Conservation (phyloP, 2,113 vertebrate species). For the Platichthys stellatus region DNA sequence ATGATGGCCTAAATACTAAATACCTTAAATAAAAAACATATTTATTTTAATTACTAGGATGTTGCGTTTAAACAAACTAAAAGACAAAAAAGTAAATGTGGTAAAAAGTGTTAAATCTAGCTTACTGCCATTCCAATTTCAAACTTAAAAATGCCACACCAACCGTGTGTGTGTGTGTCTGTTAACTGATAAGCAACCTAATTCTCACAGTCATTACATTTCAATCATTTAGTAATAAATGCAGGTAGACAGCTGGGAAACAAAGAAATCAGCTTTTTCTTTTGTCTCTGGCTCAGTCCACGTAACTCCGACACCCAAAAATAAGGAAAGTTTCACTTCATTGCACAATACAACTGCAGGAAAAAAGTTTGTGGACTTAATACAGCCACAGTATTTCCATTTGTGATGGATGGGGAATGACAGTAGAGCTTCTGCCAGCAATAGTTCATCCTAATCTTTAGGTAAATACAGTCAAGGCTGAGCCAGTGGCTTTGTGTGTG, state of each 20-base stretch:
- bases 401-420: not conserved
- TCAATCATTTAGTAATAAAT: constrained; percentile 46
- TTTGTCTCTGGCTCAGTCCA: constrained; percentile 40
- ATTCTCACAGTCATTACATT: constrained; percentile 9
- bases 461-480: not conserved
- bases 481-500: not conserved
- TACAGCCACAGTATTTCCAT: not conserved
- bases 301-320: not conserved
- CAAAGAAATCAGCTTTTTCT: constrained; percentile 37
- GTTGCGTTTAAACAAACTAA: too few species aligned
- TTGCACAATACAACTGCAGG: constrained; percentile 9
- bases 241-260: constrained; percentile 22
- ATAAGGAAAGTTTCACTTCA: constrained; percentile 33
- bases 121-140: too few species aligned
- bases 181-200: too few species aligned
- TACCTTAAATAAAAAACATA: too few species aligned
- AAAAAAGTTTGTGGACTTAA: constrained; percentile 15
- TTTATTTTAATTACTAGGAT: too few species aligned
- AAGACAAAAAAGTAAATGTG: too few species aligned
- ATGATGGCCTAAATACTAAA: not conserved
- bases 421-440: too few species aligned
- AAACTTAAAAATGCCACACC: too few species aligned
- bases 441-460: not conserved
- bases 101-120: too few species aligned
- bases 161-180: not conserved